These are phyloP conservation scores for Hydrocynus forskahlii DNA, from an alignment of 2,797 vertebrate genomes.

Conservation along the genomic window DNA sequence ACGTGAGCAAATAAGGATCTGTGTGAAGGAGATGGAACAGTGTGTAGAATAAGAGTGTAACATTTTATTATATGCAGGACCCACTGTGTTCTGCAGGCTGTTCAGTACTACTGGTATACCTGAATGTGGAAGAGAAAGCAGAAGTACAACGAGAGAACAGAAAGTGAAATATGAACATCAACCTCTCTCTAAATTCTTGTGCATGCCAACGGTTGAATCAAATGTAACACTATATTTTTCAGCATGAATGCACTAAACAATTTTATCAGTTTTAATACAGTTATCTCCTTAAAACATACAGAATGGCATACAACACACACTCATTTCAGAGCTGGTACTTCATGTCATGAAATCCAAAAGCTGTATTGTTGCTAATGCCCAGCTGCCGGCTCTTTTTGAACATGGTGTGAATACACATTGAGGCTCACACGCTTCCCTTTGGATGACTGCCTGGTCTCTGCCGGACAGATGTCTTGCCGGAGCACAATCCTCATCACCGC, in stretches of 20 bases:
- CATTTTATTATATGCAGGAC: no score
- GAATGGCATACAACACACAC: not conserved
- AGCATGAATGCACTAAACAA: no score
- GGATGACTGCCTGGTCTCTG: constrained; percentile 33
- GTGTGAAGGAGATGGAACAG: no score
- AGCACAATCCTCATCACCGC: constrained; percentile 44
- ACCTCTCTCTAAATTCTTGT: not conserved
- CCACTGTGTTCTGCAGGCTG: no score
- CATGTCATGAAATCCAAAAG: not conserved
- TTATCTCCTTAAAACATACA: not conserved
- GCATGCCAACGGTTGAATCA: not conserved
- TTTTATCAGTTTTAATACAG: not conserved
- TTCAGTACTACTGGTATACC: no score
- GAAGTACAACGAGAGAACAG: no score
- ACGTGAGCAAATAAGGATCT: no score
- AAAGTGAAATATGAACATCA: not conserved
- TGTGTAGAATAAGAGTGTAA: no score
- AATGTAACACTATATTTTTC: not conserved
- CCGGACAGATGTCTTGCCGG: constrained; percentile 52
- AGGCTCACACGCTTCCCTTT: constrained; percentile 21
- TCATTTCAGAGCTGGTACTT: not conserved
- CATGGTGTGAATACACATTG: constrained; percentile 9
- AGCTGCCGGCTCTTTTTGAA: not conserved
- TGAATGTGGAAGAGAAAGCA: no score
- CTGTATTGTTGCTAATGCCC: not conserved